A percentile compares a stretch with the other conserved stretches of the same genome.
Evolutionary conservation across 2,888 invertebrate species (phyloP).

Genomic region (Ochropleura plecta): DNA sequence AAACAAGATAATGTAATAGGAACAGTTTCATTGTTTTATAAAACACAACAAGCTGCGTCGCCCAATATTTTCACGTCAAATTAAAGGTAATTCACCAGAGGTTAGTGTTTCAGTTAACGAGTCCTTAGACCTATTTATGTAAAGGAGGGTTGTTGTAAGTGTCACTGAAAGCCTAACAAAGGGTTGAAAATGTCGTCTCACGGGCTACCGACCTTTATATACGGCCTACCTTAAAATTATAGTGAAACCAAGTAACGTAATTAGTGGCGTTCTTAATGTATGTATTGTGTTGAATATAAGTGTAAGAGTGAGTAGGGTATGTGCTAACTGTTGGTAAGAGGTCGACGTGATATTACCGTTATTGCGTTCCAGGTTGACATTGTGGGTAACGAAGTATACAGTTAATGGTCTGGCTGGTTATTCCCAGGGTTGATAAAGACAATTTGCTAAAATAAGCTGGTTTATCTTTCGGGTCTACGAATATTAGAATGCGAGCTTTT

Average conservation of each 20-base stretch:
- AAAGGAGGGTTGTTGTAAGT: slow-evolving; percentile 72
- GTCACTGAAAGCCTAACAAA: slow-evolving; percentile 71
- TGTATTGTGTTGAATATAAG: slow-evolving; percentile 47
- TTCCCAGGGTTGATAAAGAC: slow-evolving; percentile 10
- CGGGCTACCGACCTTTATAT: slow-evolving; percentile 67
- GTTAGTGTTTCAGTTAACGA: slow-evolving; percentile 64
- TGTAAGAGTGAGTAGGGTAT: slow-evolving; percentile 46
- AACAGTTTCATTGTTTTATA: slow-evolving; percentile 38
- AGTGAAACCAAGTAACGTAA: slow-evolving; percentile 53
- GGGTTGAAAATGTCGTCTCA: slow-evolving; percentile 70
- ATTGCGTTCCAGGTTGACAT: slow-evolving; percentile 34
- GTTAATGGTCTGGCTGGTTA: slow-evolving; percentile 16
- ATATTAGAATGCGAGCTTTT: not conserved
- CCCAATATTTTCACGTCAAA: slow-evolving; percentile 49
- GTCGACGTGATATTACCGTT: slow-evolving; percentile 22
- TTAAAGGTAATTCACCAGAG: slow-evolving; percentile 44
- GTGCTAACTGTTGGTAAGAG: slow-evolving; percentile 20
- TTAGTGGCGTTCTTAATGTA: slow-evolving; percentile 59
- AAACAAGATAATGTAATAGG: slow-evolving; percentile 46
- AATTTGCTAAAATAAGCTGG: not conserved
- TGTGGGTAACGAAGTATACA: slow-evolving; percentile 37
- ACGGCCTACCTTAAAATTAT: slow-evolving; percentile 42
- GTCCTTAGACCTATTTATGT: slow-evolving; percentile 66
- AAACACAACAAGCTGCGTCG: slow-evolving; percentile 26
- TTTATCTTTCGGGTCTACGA: not conserved